Evolutionary conservation across 2,113 vertebrate genomes (phyloP).

Genomic region (Pachyramphus minor): DNA sequence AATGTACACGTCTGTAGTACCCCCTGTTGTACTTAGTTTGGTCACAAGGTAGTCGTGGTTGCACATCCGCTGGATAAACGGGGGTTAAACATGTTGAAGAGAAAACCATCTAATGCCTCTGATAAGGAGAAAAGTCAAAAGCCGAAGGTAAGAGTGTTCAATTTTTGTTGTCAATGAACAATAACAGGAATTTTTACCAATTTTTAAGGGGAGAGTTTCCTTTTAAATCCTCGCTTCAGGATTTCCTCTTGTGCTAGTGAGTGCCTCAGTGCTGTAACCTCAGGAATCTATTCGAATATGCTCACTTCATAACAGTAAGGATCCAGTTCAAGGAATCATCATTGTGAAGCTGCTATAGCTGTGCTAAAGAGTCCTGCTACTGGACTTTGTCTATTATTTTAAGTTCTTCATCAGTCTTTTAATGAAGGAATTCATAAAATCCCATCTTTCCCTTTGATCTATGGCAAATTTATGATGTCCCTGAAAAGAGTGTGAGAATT

Average conservation of each 20-base stretch:
- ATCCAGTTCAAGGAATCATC: not conserved
- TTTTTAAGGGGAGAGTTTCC: not conserved
- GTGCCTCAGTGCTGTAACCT: not conserved
- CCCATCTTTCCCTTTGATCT: not conserved
- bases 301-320: not conserved
- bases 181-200: not conserved
- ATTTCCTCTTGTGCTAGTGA: not conserved
- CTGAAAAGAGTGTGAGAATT: not conserved
- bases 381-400: not conserved
- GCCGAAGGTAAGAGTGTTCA: constrained; percentile 79
- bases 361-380: not conserved
- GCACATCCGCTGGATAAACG: not conserved
- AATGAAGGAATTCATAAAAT: not conserved
- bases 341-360: not conserved
- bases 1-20: not conserved
- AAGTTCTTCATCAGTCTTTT: not conserved
- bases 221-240: not conserved
- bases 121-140: constrained; percentile 84
- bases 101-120: constrained; percentile 82
- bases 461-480: not conserved
- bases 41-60: not conserved
- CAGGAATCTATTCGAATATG: not conserved
- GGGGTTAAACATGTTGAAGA: constrained; percentile 78
- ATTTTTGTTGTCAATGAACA: not conserved
- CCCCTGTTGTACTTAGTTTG: not conserved